Percentiles rank a stretch among this genome's conserved stretches.
Evolutionary conservation across 2,113 vertebrate genomes (phyloP).

Genomic region (Mesembrinibis cayennensis): DNA sequence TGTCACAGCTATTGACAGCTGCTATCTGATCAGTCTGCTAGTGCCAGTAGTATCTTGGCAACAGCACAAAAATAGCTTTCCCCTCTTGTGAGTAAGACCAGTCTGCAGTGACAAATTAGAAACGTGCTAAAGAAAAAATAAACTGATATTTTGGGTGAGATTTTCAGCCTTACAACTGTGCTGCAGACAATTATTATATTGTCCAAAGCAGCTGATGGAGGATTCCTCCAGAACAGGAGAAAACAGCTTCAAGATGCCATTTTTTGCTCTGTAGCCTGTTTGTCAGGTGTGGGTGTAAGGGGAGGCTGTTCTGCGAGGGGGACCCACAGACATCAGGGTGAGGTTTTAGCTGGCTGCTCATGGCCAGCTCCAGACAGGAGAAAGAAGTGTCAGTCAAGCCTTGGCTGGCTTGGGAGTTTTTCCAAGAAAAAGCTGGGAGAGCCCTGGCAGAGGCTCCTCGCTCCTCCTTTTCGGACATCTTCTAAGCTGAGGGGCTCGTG

Average conservation of each 20-base stretch:
- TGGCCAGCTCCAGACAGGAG: not conserved
- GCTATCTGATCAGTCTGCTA: constrained; percentile 77
- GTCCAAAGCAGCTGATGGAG: not conserved
- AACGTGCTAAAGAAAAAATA: constrained; percentile 74
- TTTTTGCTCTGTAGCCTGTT: not conserved
- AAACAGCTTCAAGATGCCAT: not conserved
- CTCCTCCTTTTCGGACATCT: not conserved
- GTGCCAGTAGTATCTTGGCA: constrained; percentile 78
- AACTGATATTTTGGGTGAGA: constrained; percentile 51
- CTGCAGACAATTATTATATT: not conserved
- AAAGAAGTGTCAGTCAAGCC: not conserved
- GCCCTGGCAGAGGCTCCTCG: accelerated
- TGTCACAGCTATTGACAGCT: constrained; percentile 73
- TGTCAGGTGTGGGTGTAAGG: not conserved
- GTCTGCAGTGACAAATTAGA: constrained; percentile 75
- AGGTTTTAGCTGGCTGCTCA: not conserved
- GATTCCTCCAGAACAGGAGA: not conserved
- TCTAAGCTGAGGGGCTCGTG: not conserved
- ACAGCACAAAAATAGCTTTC: constrained; percentile 79
- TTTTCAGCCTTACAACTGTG: not conserved
- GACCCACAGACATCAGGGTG: not conserved
- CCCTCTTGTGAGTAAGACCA: constrained; percentile 72
- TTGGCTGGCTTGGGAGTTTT: not conserved
- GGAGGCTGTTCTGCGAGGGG: not conserved
- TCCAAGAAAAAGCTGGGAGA: not conserved